Evolutionary conservation across 2,113 vertebrate species (phyloP), one percentile per base, ranked within the genome.

Genomic region (Paedocypris sp.): DNA sequence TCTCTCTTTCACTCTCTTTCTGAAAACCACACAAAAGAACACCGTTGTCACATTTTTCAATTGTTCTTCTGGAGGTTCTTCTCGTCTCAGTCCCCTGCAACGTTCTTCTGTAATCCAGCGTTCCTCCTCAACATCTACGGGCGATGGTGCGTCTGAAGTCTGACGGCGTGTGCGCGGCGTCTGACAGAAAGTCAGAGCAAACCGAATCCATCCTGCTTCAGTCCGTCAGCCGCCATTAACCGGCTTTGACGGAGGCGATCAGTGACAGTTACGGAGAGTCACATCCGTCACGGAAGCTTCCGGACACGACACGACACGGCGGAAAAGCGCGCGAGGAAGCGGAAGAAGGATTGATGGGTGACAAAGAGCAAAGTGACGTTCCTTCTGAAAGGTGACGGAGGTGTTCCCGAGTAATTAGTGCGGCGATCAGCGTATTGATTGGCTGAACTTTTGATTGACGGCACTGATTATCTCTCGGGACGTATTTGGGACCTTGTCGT

Each of bases 131-230:
- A 15, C 26, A 19, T 57, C 36, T 57, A 22, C n/a, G 22, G 18
- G 28, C 43, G 16, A 57, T 42, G 41, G 29, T 19, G 36, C n/a
- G 22, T 36, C 35, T 56, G 18, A 52, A 60, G 33, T 57, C 25
- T 66, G 51, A 64, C 50, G 31, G 39, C 36, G 61, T 46, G 60
- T 49, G 53, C 60, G 57, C 22, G 63, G 13, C 15, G 33, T 33
- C 15, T 77, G 77, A 74, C 76, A 77, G 60, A 73, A 6, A 65
- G 38, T 42, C 60, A 72, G 77, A 78, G 63, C 72, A 43, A 58
- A 77, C 77, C 64, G 43, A 73, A 80, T 85, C 76, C 58, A 75
- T 83, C 77, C 75, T 82, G 74, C 79, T 85, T 75, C 50, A 56
- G 64, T 38, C 66, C 77, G 80, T 80, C 82, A 52, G 59, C 58